Evolutionary conservation across 1,140 invertebrate species (phyloP).

Genomic region (Protaetia brevitarsis): DNA sequence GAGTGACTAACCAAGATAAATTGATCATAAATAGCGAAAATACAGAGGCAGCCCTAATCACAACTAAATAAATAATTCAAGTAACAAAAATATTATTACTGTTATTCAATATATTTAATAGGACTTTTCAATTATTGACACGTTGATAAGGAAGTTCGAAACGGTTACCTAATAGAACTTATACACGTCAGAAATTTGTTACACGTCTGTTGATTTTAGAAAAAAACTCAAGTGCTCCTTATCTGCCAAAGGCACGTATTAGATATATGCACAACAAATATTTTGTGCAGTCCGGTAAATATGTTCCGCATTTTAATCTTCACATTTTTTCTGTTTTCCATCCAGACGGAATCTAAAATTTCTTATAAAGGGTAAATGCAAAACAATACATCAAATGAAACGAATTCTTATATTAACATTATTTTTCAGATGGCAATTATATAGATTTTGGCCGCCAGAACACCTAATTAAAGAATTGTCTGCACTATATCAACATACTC

Average conservation of each 20-base stretch:
- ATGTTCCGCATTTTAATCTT: not conserved
- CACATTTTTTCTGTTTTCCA: not conserved
- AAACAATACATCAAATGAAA: not conserved
- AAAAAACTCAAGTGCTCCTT: not conserved
- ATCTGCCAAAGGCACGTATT: no score
- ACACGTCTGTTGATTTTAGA: not conserved
- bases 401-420: not conserved
- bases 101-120: no score
- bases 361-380: not conserved
- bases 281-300: not conserved
- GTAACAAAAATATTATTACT: no score
- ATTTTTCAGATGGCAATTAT: constrained; percentile 2
- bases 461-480: not conserved
- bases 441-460: not conserved
- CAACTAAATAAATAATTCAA: no score
- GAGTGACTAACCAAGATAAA: no score
- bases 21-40: no score
- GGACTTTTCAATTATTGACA: no score
- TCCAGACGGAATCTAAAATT: not conserved
- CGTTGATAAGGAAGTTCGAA: no score
- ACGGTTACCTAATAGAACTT: no score
- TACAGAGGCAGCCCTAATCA: no score
- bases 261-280: no score
- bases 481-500: not conserved
- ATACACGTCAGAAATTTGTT: no score